Base-by-base conservation (phyloP, 2,888 invertebrate species). In the Himalopsyche japonica region DNA sequence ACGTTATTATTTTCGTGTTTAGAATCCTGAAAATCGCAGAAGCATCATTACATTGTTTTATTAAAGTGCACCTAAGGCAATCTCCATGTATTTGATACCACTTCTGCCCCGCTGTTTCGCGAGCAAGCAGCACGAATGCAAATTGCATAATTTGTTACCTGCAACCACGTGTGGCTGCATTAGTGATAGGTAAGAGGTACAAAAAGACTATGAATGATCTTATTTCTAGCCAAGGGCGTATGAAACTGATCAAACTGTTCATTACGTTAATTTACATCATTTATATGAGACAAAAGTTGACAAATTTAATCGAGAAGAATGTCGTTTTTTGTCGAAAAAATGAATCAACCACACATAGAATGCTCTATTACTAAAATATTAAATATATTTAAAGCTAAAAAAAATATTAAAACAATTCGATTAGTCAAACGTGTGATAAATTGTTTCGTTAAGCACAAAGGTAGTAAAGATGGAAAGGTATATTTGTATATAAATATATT, bases 121-220 rank as follows among this genome's bases (percentile, higher is more conserved):
- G 20, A 57, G 57, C 57, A 57, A 57, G 20, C 57, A 57, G 84
- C 84, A 86, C 86, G 86, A 86, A 85, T 86, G 86, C 86, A 84
- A 84, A 85, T 86, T 86, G 84, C 86, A 86, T 86, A 86, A 86
- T 86, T 84, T 86, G 85, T 86, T 82, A 82, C 70, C 49, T 81
- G 86, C 83, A 85, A 76, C 85, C 84, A 84, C 80, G 86, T 86
- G 84, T 84, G 64, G 37, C 64, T 43, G 77, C 57, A 76, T 70
- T 18, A 49, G 57, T 12, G 78, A 81, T 37, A 81, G 81, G 70
- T 81, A 81, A n/a, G 5, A 32, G 37, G 34, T n/a, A 15, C 77
- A 77, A 37, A 77, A 20, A 37, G 18, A 10, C 10, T 30, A 20
- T 34, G n/a, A n/a, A 57, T 57, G 57, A 57, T 57, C 57, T 34